These are phyloP conservation scores for Drosophila nigrodunni DNA, from an alignment of 1,140 invertebrate species.

Conservation along the genomic window DNA sequence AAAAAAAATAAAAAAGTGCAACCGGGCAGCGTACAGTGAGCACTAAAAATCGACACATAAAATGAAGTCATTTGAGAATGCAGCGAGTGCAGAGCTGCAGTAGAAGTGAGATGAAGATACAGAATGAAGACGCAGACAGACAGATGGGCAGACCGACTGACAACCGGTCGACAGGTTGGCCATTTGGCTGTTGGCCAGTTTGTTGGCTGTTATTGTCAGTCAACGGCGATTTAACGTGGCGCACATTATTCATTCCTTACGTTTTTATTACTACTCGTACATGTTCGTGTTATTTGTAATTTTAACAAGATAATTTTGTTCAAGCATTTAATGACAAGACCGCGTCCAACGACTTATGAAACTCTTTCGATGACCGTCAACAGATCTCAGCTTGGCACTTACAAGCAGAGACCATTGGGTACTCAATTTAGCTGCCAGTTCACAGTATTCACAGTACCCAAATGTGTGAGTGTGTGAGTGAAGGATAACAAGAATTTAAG, in stretches of 20 bases:
- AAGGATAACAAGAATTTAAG: conserved; percentile 52
- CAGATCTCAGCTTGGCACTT: conserved; percentile 38
- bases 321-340: conserved; percentile 82
- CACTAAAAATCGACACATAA: conserved; percentile 82
- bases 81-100: conserved; percentile 30
- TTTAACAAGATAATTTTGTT: conserved; percentile 85
- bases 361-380: conserved; percentile 16
- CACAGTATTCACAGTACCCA: conserved; percentile 5
- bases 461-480: conserved; percentile 10
- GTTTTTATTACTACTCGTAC: conserved; percentile 83
- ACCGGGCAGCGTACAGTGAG: conserved; percentile 64
- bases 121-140: conserved; percentile 23
- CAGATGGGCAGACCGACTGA: conserved; percentile 4
- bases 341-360: conserved; percentile 15
- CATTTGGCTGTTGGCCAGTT: conserved; percentile 26
- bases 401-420: conserved; percentile 28
- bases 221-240: conserved; percentile 78
- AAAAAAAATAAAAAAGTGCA: conserved; percentile 58
- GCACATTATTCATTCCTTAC: conserved; percentile 82
- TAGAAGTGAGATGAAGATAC: conserved; percentile 48
- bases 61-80: conserved; percentile 79
- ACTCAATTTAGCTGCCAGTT: conserved; percentile 47
- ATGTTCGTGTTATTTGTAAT: conserved; percentile 85
- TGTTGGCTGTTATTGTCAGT: conserved; percentile 34
- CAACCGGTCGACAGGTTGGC: conserved; percentile 50